Base-by-base conservation (phyloP, 2,888 invertebrate species). In the Nephrotoma flavescens region DNA sequence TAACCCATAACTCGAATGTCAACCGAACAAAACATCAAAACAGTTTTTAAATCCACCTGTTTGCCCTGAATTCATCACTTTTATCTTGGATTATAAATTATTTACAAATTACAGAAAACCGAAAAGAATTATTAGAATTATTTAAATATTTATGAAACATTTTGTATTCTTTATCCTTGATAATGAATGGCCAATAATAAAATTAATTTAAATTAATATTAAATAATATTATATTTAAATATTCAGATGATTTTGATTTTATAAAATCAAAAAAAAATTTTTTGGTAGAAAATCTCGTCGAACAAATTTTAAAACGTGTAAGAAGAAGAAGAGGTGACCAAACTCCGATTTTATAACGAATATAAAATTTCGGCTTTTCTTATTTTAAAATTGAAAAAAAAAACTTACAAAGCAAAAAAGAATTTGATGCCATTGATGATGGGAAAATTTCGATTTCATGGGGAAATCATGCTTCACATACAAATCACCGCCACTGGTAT, bases 311-410 rank as follows among this genome's bases (percentile, higher is more conserved):
- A 71, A 31, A 31, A 9, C 9, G 19, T 31, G 2, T 31, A 71
- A 71, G 71, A 84, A 85, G 85, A 42, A 45, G 42, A 86, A 87
- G 83, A 87, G 87, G 87, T 87, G 87, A 87, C 86, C 86, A 87
- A 71, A 86, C 87, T 86, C 87, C 87, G 87, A 87, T 41, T 7
- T n/a, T 9, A 41, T n/a, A 83, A 41, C 87, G 87, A 87, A 86
- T 44, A 57, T 19, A 42, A 42, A 84, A 84, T 84, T 84, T 84
- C 84, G 42, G 42, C 42, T 84, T 84, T 83, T 15, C 31, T 42
- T 83, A 83, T 42, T 84, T 42, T 42, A 41, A 84, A 84, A 42
- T 15, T 84, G 5, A 41, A 84, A 71, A 71, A 31, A 31, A 71
- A 4, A 71, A 71, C 31, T 9, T 19, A 71, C 3, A 71, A 71